phyloP scores from a whole-genome alignment of 2,797 vertebrate species.

The Malacoctenus gilli region DNA sequence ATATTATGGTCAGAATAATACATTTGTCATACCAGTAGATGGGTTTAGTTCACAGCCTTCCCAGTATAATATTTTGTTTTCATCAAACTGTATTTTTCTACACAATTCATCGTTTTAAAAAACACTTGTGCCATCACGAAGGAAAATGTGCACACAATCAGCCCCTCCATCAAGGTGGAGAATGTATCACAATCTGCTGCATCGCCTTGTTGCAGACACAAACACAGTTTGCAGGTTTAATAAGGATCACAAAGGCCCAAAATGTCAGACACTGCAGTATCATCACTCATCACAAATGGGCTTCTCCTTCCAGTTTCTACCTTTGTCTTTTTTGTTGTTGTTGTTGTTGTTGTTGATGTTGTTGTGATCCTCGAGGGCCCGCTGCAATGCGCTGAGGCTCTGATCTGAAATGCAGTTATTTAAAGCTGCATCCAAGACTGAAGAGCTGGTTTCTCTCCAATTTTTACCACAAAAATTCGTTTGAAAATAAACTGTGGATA shows the following conservation, averaged over 20 bases:
- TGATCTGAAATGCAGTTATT: slow-evolving; percentile 53
- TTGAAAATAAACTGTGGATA: not conserved
- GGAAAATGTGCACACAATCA: not conserved
- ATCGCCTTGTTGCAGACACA: slow-evolving; percentile 36
- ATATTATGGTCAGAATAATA: too few relatives aligned
- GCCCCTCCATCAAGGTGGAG: slow-evolving; percentile 1
- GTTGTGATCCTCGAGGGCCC: slow-evolving; percentile 56
- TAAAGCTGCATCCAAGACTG: slow-evolving; percentile 32
- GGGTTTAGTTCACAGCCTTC: too few relatives aligned
- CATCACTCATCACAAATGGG: slow-evolving; percentile 72
- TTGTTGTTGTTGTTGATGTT: too few relatives aligned
- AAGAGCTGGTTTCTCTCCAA: not conserved
- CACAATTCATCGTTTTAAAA: too few relatives aligned
- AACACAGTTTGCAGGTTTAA: slow-evolving; percentile 57
- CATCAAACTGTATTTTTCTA: too few relatives aligned
- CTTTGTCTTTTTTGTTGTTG: slow-evolving; percentile 51
- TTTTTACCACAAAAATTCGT: not conserved
- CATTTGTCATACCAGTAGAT: too few relatives aligned
- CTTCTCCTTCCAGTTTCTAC: slow-evolving; percentile 43
- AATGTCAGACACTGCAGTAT: slow-evolving; percentile 76
- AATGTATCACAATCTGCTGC: slow-evolving; percentile 28
- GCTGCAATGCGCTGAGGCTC: slow-evolving; percentile 40
- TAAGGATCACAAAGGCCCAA: slow-evolving; percentile 65
- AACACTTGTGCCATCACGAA: not conserved
- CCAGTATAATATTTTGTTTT: too few relatives aligned